Conservation (phyloP, 2,888 invertebrate species). For the Chaetogeoica ovagalla region DNA sequence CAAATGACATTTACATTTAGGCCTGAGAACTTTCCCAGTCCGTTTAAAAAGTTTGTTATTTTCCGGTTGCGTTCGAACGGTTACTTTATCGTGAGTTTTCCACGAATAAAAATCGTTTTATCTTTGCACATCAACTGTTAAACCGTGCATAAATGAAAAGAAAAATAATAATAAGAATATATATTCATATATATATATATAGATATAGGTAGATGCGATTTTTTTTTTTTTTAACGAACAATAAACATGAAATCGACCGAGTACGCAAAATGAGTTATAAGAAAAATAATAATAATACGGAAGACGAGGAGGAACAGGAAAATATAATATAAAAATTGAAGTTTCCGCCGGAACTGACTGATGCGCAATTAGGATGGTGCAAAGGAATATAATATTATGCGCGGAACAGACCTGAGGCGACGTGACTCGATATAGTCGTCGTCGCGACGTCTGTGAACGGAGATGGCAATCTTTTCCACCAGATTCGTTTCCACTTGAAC, state of each 20-base stretch:
- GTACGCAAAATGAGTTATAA: constrained; percentile 25
- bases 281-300: constrained; percentile 18
- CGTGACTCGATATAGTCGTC: constrained; percentile 3
- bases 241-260: constrained; percentile 3
- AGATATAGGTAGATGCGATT: neutral
- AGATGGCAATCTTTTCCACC: constrained; percentile 47
- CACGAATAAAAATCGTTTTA: constrained; percentile 40
- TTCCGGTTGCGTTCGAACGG: constrained; percentile 10
- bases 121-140: constrained; percentile 1
- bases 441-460: constrained; percentile 3
- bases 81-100: neutral
- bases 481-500: constrained; percentile 34
- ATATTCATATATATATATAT: no score
- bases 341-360: constrained; percentile 45
- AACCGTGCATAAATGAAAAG: neutral
- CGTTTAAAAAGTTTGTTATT: constrained; percentile 42
- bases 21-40: constrained; percentile 30
- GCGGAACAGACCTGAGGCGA: constrained; percentile 23
- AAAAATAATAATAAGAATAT: neutral
- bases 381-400: constrained; percentile 51
- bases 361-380: constrained; percentile 45
- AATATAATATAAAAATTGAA: constrained; percentile 45
- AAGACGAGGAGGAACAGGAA: neutral
- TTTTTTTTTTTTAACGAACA: constrained; percentile 18
- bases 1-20: constrained; percentile 33